Conservation (phyloP, 2,888 invertebrate species). For the Anorthoa munda region DNA sequence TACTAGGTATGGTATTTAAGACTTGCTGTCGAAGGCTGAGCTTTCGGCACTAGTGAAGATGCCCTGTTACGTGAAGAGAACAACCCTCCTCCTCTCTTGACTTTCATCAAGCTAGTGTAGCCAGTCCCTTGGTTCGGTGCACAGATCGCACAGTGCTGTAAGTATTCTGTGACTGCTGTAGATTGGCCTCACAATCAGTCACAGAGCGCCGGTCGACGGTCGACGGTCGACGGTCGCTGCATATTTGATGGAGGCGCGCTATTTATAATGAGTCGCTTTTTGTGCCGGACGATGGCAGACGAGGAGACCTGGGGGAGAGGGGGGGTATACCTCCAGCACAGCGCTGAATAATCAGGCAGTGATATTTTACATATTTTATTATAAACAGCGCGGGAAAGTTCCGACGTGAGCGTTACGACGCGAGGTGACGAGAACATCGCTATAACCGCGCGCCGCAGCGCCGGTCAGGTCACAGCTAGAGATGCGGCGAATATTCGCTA, state of each 20-base stretch:
- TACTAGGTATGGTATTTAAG: not conserved
- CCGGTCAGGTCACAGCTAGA: too few species aligned
- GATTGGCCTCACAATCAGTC: not conserved
- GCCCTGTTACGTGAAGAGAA: not conserved
- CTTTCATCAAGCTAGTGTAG: not conserved
- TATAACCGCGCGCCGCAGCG: too few species aligned
- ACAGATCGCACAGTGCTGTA: not conserved
- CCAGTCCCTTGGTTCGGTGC: too few species aligned
- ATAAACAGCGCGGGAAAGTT: constrained; percentile 54
- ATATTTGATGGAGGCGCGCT: constrained; percentile 43
- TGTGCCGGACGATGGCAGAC: not conserved
- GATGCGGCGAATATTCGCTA: too few species aligned
- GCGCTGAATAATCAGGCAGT: constrained; percentile 49
- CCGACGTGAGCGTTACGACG: constrained; percentile 12
- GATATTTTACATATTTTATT: constrained; percentile 61
- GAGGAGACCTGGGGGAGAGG: not conserved
- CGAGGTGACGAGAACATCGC: constrained; percentile 23
- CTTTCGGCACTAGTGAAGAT: not conserved
- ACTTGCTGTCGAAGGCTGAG: not conserved
- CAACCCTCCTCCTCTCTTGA: too few species aligned
- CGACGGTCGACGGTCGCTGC: not conserved
- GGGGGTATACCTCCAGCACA: not conserved
- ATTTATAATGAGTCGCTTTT: constrained; percentile 49
- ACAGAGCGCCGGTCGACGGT: not conserved
- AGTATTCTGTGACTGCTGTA: not conserved